These are phyloP conservation scores for Eubucco bourcierii DNA, from an alignment of 2,113 vertebrate genomes.

Conservation along the genomic window DNA sequence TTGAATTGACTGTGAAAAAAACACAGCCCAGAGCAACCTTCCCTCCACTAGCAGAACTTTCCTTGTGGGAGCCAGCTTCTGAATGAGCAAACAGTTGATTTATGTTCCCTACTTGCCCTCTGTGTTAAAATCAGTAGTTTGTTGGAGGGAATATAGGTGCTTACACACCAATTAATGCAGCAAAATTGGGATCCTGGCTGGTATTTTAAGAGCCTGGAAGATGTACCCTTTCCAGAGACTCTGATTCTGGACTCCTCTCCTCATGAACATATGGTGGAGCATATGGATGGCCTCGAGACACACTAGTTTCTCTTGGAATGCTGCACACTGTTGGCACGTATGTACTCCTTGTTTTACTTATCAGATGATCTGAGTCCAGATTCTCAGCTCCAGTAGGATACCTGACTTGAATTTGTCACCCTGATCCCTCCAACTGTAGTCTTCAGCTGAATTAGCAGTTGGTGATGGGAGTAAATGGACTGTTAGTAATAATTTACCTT, in stretches of 20 bases:
- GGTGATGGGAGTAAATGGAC: not conserved
- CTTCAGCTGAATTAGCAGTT: not conserved
- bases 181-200: slow-evolving; percentile 15
- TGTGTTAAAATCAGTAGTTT: not conserved
- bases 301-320: not conserved
- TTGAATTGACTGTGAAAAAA: not conserved
- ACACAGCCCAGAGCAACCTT: not conserved
- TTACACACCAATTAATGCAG: not conserved
- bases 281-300: not conserved
- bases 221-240: not conserved
- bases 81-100: not conserved
- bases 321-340: not conserved
- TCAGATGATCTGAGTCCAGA: not conserved
- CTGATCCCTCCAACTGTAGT: not conserved
- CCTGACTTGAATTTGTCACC: not conserved
- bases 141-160: not conserved
- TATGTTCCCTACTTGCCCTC: not conserved
- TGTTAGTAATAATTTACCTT: not conserved
- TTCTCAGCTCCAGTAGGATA: not conserved
- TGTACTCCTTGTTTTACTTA: not conserved
- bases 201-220: slow-evolving; percentile 24
- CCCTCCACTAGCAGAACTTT: not conserved
- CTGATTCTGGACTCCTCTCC: slow-evolving; percentile 14
- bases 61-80: not conserved
- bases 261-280: slow-evolving; percentile 26